Evolutionary conservation across 2,888 invertebrate species (phyloP).

Genomic region (Xestobium rufovillosum): DNA sequence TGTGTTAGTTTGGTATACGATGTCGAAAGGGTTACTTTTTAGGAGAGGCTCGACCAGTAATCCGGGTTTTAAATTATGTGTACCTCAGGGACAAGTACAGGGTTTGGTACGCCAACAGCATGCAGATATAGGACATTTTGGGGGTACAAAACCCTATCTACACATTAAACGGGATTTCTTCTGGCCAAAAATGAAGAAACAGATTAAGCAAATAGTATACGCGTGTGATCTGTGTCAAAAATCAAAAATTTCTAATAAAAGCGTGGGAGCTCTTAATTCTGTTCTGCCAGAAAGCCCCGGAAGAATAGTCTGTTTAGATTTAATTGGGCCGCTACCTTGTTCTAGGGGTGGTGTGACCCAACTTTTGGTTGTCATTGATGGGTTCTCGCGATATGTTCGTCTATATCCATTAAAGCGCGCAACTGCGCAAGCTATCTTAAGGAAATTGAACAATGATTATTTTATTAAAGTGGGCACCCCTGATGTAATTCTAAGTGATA

Average conservation of each 20-base stretch:
- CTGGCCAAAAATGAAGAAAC: conserved; percentile 7
- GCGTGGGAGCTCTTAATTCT: conserved; percentile 1
- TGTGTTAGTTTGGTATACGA: no score
- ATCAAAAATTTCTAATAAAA: neutral
- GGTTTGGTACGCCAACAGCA: conserved; percentile 9
- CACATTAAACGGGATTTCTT: conserved; percentile 6
- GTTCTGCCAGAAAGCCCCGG: conserved; percentile 5
- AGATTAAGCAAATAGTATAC: conserved; percentile 7
- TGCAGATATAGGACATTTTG: conserved; percentile 12
- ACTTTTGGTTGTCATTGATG: conserved; percentile 7
- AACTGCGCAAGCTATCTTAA: conserved; percentile 8
- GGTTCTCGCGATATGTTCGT: neutral
- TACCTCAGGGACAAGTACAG: neutral
- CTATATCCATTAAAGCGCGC: conserved; percentile 7
- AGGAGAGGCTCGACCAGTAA: no score
- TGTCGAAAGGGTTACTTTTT: no score
- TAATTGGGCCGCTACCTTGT: conserved; percentile 9
- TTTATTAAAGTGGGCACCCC: no score
- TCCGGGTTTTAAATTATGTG: no score
- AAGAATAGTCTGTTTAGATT: conserved; percentile 10
- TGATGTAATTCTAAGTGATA: no score
- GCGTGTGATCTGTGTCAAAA: conserved; percentile 11
- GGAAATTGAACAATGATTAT: conserved; percentile 6
- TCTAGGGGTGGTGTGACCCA: neutral
- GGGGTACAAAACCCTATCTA: no score